phyloP scores from a whole-genome alignment of 92 coral and sea anemone genomes.

The Chrysogorgia sp. region DNA sequence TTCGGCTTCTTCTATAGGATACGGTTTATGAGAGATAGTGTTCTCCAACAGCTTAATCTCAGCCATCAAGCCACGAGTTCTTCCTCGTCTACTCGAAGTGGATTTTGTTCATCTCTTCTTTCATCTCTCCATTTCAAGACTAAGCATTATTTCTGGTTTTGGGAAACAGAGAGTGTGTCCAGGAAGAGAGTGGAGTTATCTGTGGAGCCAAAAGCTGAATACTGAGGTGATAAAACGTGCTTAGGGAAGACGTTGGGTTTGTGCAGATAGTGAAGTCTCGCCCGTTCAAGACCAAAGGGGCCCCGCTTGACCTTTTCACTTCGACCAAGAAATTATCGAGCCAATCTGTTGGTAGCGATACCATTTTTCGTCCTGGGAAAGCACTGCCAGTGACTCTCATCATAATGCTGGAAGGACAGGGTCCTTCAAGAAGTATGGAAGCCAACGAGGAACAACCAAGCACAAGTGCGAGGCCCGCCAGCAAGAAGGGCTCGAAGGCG shows the following conservation, averaged over 20 bases:
- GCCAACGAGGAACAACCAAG: constrained; percentile 22
- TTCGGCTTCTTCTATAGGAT: too few relatives aligned
- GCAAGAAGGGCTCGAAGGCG: constrained; percentile 65
- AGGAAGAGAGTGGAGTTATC: not conserved
- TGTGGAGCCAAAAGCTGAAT: not conserved
- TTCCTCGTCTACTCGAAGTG: not conserved
- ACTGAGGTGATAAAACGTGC: not conserved
- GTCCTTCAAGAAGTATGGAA: constrained; percentile 26
- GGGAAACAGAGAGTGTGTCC: not conserved
- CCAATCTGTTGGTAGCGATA: not conserved
- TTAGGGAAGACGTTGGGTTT: not conserved
- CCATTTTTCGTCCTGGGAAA: not conserved
- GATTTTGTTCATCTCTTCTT: not conserved
- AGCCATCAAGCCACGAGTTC: not conserved
- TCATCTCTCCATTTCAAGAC: not conserved
- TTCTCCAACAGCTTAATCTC: not conserved
- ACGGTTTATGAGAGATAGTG: not conserved
- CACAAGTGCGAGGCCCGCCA: constrained; percentile 34
- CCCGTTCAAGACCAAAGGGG: not conserved
- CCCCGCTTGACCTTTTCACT: constrained; percentile 25
- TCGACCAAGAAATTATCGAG: not conserved
- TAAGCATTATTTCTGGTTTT: not conserved
- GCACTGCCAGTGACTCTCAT: not conserved
- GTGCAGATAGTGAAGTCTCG: not conserved
- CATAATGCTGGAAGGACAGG: constrained; percentile 42